Conservation (phyloP, 2,797 vertebrate species). For the Sorex maritimensis region DNA sequence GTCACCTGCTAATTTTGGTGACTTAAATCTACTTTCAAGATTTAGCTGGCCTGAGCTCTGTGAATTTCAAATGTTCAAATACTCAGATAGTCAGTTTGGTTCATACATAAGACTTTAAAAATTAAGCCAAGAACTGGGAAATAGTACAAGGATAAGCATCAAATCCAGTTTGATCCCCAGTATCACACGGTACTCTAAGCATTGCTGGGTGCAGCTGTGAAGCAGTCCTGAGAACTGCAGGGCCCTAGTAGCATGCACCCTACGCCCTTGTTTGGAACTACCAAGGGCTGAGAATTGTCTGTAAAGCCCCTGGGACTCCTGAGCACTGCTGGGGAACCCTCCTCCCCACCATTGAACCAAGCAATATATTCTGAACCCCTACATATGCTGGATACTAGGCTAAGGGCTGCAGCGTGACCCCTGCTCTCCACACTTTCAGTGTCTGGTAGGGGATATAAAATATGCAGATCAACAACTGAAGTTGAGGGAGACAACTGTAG, state of each 20-base stretch:
- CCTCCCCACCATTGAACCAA: no score
- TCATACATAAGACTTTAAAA: conserved; percentile 46
- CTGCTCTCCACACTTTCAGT: neutral
- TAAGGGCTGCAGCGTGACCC: neutral
- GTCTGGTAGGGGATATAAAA: neutral
- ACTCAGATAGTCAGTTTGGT: conserved; percentile 34
- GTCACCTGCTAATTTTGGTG: neutral
- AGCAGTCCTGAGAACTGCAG: no score
- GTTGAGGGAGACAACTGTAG: neutral
- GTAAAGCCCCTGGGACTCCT: no score
- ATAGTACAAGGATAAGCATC: neutral
- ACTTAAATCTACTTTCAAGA: conserved; percentile 65
- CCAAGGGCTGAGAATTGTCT: no score
- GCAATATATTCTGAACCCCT: neutral
- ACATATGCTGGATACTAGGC: neutral
- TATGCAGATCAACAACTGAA: neutral
- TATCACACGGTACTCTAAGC: neutral
- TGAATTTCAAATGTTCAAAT: conserved; percentile 66
- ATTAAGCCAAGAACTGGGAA: neutral
- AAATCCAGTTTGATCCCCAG: neutral
- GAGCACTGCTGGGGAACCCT: no score
- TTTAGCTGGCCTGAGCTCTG: conserved; percentile 45
- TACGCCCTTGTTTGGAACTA: no score
- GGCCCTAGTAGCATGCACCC: no score
- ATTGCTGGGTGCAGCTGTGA: no score